A percentile compares a stretch with the other conserved stretches of the same genome.
Conservation (phyloP, 2,797 vertebrate species). For the Glossophaga mutica region DNA sequence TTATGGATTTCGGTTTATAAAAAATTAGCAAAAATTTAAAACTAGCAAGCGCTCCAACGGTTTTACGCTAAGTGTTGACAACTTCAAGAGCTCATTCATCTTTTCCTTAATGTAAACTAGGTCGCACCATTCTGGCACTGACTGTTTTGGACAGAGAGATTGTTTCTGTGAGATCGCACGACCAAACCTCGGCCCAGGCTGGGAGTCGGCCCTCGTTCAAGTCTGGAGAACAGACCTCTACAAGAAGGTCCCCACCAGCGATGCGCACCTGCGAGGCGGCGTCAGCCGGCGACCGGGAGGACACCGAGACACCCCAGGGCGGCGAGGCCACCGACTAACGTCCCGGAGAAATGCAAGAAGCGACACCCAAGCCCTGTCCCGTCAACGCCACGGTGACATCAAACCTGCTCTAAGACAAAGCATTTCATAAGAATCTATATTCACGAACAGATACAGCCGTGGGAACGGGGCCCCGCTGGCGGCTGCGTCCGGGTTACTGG, state of each 20-base stretch:
- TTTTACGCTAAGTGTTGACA: slow-evolving; percentile 49
- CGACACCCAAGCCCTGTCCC: neutral
- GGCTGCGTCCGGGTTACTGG: slow-evolving; percentile 8
- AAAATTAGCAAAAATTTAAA: slow-evolving; percentile 35
- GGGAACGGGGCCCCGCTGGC: neutral
- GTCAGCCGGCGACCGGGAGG: neutral
- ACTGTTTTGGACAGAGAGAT: slow-evolving; percentile 10
- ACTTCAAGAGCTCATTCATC: slow-evolving; percentile 40
- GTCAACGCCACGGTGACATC: neutral
- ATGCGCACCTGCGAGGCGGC: rapidly evolving
- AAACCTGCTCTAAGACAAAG: neutral
- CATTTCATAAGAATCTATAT: neutral
- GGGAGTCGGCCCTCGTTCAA: neutral
- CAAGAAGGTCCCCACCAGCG: neutral
- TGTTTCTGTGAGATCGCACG: slow-evolving; percentile 21
- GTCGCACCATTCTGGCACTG: neutral
- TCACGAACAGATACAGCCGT: neutral
- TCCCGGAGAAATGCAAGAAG: neutral
- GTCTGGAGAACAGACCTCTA: neutral
- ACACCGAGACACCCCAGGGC: neutral
- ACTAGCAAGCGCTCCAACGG: neutral
- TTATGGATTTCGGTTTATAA: neutral
- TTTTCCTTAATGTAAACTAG: slow-evolving; percentile 12
- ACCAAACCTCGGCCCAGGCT: neutral
- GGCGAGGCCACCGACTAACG: neutral